Base-by-base conservation (phyloP, 2,113 vertebrate genomes). In the Chaetodon auriga region DNA sequence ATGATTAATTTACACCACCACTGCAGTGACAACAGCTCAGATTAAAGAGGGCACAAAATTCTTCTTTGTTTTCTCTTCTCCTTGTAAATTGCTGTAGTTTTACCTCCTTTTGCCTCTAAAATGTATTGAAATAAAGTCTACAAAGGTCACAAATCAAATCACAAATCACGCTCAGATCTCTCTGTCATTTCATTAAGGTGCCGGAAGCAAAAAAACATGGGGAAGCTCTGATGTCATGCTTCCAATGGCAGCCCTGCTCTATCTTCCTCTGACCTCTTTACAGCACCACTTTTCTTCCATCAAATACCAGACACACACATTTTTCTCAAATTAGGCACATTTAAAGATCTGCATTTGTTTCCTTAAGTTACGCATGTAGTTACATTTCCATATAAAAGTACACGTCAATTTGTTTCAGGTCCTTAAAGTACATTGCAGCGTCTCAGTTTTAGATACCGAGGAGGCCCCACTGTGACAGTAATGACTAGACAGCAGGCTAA, bases 381-480 rank as follows among this genome's bases (percentile, higher is more conserved):
- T 35, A 43, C 12, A 66, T 58, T 71, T 75, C 25, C 64, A 81
- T 25, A 55, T 77, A 75, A 55, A 73, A 65, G 51, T 55, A 30
- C 0, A 53, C 49, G 53, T 75, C 11, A 66, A 79, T 71, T 76
- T 62, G n/a, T 76, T 25, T 53, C 16, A 68, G 51, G 25, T 36
- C 19, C 64, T 69, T 58, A 30, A 48, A 74, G 61, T 71, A 35
- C 23, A 66, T 48, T 69, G 30, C 73, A 21, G 46, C 46, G 25
- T 45, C 41, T 82, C 23, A n/a, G 72, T 68, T 60, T 69, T 35
- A 41, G 48, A 83, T 70, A 74, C 61, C 2, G 71, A 83, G 68
- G 79, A 85, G 68, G 79, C 70, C 83, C 85, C 61, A 69, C 87
- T 82, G 85, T 75, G 87, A 72, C 81, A 80, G 81, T 84, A 88